A percentile compares a stretch with the other conserved stretches of the same genome.
phyloP scores from a whole-genome alignment of 2,888 invertebrate genomes.

The Julus scandinavius region DNA sequence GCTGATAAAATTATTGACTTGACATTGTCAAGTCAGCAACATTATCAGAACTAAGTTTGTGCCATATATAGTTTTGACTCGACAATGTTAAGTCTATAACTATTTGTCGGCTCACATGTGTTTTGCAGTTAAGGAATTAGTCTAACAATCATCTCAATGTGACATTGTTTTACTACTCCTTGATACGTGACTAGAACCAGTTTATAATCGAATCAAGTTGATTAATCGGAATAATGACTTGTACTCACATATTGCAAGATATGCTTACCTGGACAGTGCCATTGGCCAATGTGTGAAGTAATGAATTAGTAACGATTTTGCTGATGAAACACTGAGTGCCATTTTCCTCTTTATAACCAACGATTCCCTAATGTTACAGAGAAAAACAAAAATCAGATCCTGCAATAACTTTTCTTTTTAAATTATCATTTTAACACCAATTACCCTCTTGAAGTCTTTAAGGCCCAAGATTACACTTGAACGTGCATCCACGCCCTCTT shows the following conservation, averaged over 20 bases:
- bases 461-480: slow-evolving; percentile 18
- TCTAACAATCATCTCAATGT: too few relatives aligned
- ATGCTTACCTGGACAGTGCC: slow-evolving; percentile 50
- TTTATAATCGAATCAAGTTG: too few relatives aligned
- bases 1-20: too few relatives aligned
- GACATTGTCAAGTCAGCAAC: too few relatives aligned
- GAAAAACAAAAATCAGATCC: not conserved
- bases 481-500: not conserved
- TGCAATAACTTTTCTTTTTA: not conserved
- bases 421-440: not conserved
- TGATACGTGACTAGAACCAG: too few relatives aligned
- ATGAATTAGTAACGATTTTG: not conserved
- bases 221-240: too few relatives aligned
- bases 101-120: too few relatives aligned
- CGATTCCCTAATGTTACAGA: slow-evolving; percentile 13
- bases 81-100: too few relatives aligned
- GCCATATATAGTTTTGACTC: not conserved
- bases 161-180: too few relatives aligned
- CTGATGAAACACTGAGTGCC: slow-evolving; percentile 44
- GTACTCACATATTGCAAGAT: not conserved
- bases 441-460: slow-evolving; percentile 43
- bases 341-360: slow-evolving; percentile 44
- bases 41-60: too few relatives aligned
- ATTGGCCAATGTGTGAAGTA: not conserved
- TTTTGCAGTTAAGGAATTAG: too few relatives aligned